Conservation (phyloP, 2,113 vertebrate genomes). For the Colossoma macropomum region DNA sequence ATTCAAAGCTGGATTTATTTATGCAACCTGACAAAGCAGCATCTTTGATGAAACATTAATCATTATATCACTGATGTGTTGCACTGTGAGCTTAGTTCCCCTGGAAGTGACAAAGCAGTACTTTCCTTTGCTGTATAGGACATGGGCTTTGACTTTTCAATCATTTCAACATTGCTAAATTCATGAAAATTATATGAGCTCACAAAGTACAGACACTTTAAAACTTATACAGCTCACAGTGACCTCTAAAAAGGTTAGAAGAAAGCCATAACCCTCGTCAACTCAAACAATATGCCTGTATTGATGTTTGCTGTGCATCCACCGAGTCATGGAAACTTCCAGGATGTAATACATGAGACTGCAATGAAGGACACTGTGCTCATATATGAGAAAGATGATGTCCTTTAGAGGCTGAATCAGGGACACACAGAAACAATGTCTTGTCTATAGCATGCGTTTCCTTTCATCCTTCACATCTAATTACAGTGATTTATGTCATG, state of each 20-base stretch:
- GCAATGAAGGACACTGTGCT: neutral
- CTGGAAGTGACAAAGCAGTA: neutral
- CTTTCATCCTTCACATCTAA: neutral
- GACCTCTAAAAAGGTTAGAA: neutral
- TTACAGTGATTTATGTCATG: neutral
- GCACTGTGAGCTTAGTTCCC: neutral
- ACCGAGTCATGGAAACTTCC: neutral
- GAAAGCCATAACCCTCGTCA: neutral
- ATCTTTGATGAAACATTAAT: neutral
- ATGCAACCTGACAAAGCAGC: neutral
- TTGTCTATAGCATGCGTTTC: neutral
- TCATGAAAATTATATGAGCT: neutral
- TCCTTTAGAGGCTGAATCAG: neutral
- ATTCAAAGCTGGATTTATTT: slow-evolving; percentile 3
- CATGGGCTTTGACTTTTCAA: neutral
- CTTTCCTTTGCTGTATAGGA: neutral
- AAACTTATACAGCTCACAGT: neutral
- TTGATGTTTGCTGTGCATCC: neutral
- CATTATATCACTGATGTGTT: neutral
- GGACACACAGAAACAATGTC: neutral
- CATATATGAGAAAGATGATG: slow-evolving; percentile 7
- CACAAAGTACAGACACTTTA: neutral
- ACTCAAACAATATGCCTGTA: neutral
- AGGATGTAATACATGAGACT: neutral
- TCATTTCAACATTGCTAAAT: neutral